Evolutionary conservation across 2,888 invertebrate species (phyloP).

Genomic region (Drosophila yooni): DNA sequence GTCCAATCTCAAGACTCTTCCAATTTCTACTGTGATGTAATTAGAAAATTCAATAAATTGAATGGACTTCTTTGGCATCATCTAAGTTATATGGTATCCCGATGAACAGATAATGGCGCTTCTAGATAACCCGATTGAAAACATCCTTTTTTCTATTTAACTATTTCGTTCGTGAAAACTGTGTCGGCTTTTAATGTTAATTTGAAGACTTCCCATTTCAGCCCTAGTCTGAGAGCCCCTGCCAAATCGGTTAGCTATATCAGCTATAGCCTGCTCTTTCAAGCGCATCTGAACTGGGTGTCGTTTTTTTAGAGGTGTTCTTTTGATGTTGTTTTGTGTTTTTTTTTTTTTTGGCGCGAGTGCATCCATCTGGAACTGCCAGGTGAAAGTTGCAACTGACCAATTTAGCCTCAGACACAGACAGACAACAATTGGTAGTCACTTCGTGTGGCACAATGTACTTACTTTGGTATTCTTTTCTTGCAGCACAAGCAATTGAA

Average conservation of each 20-base stretch:
- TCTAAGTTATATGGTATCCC: not conserved
- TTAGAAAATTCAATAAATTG: not conserved
- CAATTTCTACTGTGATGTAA: not conserved
- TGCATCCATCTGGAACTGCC: conserved; percentile 70
- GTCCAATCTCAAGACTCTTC: not conserved
- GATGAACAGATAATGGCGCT: not conserved
- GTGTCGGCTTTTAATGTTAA: not conserved
- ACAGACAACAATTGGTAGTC: not conserved
- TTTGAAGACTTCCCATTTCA: not conserved
- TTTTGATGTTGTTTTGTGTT: not conserved
- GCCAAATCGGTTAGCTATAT: not conserved
- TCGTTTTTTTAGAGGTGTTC: not conserved
- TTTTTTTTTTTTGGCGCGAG: conserved; percentile 44
- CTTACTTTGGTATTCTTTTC: conserved; percentile 91
- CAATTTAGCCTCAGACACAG: conserved; percentile 1
- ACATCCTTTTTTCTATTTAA: not conserved
- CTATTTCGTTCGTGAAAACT: not conserved
- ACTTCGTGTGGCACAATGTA: conserved; percentile 27
- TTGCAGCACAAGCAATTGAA: conserved; percentile 91
- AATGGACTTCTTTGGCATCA: not conserved
- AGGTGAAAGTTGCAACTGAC: conserved; percentile 61
- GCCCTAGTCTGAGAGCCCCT: not conserved
- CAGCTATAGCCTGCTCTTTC: not conserved
- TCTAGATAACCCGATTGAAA: not conserved
- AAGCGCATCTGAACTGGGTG: not conserved